Conservation (phyloP, 2,888 invertebrate genomes). For the Drosophila algonquin region DNA sequence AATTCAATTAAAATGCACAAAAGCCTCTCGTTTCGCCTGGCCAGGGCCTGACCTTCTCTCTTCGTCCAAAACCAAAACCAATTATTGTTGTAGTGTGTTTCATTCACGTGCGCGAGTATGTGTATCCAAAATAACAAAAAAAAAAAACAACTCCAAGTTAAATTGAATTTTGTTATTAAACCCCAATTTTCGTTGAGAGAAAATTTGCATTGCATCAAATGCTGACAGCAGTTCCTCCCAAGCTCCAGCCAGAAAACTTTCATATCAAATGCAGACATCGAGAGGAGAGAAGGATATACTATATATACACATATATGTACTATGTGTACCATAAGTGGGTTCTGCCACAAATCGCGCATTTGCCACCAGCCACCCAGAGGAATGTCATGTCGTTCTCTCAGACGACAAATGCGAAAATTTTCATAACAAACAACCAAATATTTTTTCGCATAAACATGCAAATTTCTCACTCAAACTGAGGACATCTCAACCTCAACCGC, state of each 20-base stretch:
- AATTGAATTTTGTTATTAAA: conserved; percentile 77
- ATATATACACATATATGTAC: background rate
- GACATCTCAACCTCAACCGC: background rate
- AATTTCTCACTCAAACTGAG: conserved; percentile 64
- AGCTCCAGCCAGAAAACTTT: conserved; percentile 25
- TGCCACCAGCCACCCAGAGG: conserved; percentile 25
- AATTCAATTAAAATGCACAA: conserved; percentile 78
- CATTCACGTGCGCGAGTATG: conserved; percentile 51
- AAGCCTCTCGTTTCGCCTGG: conserved; percentile 67
- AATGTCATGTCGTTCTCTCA: conserved; percentile 1
- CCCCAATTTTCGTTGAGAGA: conserved; percentile 59
- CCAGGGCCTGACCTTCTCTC: conserved; percentile 3
- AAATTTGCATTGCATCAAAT: conserved; percentile 16
- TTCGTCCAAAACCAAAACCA: conserved; percentile 22
- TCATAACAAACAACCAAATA: conserved; percentile 58
- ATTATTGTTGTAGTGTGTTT: conserved; percentile 30
- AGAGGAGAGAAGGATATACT: too few species aligned
- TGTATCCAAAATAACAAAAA: conserved; percentile 54
- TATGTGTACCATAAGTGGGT: conserved; percentile 8
- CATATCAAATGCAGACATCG: conserved; percentile 27
- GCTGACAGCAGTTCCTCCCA: conserved; percentile 1
- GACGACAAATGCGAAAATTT: conserved; percentile 39
- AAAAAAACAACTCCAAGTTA: conserved; percentile 51
- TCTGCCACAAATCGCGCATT: conserved; percentile 56
- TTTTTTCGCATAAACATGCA: conserved; percentile 77